Evolutionary conservation across 2,113 vertebrate species (phyloP).

Genomic region (Fregetta grallaria): DNA sequence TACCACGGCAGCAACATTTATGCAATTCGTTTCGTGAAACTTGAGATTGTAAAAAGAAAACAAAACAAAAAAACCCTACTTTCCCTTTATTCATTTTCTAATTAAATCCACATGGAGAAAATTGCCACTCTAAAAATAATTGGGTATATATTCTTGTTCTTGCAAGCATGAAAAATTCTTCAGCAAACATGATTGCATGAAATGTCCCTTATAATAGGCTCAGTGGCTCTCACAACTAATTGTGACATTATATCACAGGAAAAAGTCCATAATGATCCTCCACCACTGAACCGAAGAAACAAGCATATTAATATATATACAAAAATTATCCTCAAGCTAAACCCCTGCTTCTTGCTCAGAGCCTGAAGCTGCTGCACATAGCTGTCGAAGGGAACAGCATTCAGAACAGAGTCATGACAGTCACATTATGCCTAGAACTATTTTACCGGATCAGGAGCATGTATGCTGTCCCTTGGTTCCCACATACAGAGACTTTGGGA

Average conservation of each 20-base stretch:
- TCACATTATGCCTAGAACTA: background rate
- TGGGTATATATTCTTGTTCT: background rate
- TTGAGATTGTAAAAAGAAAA: background rate
- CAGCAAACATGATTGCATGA: background rate
- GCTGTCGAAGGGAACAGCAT: background rate
- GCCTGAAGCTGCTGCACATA: background rate
- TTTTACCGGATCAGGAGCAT: background rate
- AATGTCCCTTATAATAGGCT: background rate
- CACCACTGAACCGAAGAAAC: background rate
- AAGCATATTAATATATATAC: background rate
- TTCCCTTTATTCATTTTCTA: conserved; percentile 7
- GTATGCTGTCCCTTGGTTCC: background rate
- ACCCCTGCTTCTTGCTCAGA: background rate
- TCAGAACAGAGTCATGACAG: background rate
- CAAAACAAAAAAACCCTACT: background rate
- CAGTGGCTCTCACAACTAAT: background rate
- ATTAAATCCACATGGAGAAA: conserved; percentile 24
- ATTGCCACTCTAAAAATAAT: conserved; percentile 5
- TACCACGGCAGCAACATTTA: conserved; percentile 5
- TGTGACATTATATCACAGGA: background rate
- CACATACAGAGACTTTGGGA: background rate
- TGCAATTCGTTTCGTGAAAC: background rate
- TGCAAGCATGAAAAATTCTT: conserved; percentile 14
- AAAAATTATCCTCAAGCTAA: background rate
- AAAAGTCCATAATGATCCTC: background rate